These are phyloP conservation scores for Chrysolina americana DNA, from an alignment of 2,888 invertebrate species.

Conservation along the genomic window DNA sequence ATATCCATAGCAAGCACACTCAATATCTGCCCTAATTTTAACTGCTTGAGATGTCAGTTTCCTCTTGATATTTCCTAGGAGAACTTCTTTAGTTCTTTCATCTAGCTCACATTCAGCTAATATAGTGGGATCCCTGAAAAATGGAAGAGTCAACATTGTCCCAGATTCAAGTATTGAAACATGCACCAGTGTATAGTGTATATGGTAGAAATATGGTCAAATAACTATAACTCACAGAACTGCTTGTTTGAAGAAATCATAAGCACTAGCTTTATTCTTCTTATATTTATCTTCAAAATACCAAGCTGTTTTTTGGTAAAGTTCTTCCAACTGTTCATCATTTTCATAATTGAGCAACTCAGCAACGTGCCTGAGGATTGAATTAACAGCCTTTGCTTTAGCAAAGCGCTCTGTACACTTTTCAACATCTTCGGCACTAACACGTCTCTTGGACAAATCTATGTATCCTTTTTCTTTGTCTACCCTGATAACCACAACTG, in stretches of 20 bases:
- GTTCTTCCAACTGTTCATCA: constrained; percentile 93
- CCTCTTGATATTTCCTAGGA: constrained; percentile 94
- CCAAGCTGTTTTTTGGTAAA: constrained; percentile 98
- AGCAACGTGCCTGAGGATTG: constrained; percentile 97
- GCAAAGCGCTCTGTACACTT: constrained; percentile 99
- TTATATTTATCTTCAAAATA: constrained; percentile 97
- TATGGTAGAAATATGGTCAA: background rate
- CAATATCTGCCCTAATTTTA: constrained; percentile 93
- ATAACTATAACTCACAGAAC: constrained; percentile 71
- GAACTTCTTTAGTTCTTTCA: constrained; percentile 90
- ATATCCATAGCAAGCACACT: constrained; percentile 95
- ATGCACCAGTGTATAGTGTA: constrained; percentile 9
- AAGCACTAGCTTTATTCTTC: constrained; percentile 94
- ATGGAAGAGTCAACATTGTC: background rate
- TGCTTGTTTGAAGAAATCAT: constrained; percentile 98
- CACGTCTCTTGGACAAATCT: constrained; percentile 98
- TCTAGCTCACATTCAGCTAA: constrained; percentile 97
- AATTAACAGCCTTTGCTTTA: constrained; percentile 98
- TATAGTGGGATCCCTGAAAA: constrained; percentile 89
- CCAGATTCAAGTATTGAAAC: background rate
- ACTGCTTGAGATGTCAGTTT: constrained; percentile 98
- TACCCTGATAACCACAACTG: constrained; percentile 98
- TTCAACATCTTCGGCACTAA: constrained; percentile 97
- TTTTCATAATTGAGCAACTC: constrained; percentile 92
- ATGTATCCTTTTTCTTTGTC: constrained; percentile 99